Percentiles rank a stretch among this genome's conserved stretches.
Conservation (phyloP, 2,797 vertebrate genomes). For the Momotus momota region DNA sequence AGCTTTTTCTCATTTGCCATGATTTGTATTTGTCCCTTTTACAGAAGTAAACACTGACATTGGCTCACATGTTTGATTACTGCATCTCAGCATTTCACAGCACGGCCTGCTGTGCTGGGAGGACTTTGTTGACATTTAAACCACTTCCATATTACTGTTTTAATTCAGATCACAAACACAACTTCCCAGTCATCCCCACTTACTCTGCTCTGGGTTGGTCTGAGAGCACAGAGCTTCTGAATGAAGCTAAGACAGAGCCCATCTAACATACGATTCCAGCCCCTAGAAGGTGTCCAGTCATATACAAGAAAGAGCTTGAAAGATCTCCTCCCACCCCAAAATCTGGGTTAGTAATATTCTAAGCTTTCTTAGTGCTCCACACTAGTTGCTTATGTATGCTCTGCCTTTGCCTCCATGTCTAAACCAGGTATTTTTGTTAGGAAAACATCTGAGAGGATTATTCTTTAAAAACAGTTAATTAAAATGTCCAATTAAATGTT, state of each 20-base stretch:
- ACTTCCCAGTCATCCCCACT: not conserved
- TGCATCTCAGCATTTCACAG: not conserved
- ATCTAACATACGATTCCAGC: fast-evolving
- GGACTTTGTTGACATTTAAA: not conserved
- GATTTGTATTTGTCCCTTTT: not conserved
- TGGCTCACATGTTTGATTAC: not conserved
- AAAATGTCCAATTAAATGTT: not conserved
- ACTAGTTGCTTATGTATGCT: not conserved
- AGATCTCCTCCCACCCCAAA: not conserved
- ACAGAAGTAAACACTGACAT: not conserved
- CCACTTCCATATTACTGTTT: not conserved
- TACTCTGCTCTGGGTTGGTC: not conserved
- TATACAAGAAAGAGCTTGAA: not conserved
- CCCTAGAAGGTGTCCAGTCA: not conserved
- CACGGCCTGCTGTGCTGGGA: not conserved
- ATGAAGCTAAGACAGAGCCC: not conserved
- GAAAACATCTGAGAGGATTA: not conserved
- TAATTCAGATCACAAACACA: not conserved
- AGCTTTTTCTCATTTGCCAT: not conserved
- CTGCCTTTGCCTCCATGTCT: not conserved
- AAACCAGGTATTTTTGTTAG: not conserved
- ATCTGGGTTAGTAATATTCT: not conserved
- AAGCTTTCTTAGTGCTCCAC: not conserved
- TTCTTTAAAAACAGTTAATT: not conserved
- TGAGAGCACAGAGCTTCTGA: not conserved